A percentile compares a stretch with the other conserved stretches of the same genome.
Conservation (phyloP, 1,140 invertebrate genomes). For the Bombus balteatus region DNA sequence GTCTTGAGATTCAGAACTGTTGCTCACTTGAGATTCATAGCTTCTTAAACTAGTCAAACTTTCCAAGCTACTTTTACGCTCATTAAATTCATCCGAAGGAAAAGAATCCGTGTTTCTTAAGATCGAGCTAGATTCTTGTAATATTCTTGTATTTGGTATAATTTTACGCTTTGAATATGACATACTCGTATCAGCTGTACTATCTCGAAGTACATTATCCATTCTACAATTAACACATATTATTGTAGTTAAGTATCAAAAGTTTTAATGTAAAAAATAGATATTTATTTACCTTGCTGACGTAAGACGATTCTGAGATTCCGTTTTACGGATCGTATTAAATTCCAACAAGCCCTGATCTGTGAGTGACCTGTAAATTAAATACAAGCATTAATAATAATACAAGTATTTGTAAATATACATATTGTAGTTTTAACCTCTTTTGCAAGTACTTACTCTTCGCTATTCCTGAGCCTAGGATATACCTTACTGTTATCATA, state of each 20-base stretch:
- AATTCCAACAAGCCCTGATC: slow-evolving; percentile 50
- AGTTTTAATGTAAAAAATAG: slow-evolving; percentile 45
- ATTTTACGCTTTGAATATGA: slow-evolving; percentile 84
- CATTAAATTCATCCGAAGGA: slow-evolving; percentile 72
- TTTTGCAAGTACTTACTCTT: slow-evolving; percentile 57
- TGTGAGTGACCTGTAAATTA: slow-evolving; percentile 35
- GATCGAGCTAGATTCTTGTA: slow-evolving; percentile 73
- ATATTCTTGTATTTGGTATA: slow-evolving; percentile 80
- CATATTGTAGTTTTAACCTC: neutral
- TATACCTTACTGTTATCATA: slow-evolving; percentile 49
- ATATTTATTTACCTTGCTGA: slow-evolving; percentile 52
- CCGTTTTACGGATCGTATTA: slow-evolving; percentile 51
- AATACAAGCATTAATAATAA: slow-evolving; percentile 22
- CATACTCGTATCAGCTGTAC: slow-evolving; percentile 77
- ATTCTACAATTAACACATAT: slow-evolving; percentile 69
- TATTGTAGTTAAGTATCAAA: neutral
- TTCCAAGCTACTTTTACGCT: slow-evolving; percentile 84
- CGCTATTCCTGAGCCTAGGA: slow-evolving; percentile 41
- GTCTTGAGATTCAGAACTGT: slow-evolving; percentile 80
- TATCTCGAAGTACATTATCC: slow-evolving; percentile 82
- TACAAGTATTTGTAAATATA: neutral
- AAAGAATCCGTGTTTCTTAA: slow-evolving; percentile 72
- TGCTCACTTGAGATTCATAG: slow-evolving; percentile 81
- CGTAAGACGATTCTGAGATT: slow-evolving; percentile 55
- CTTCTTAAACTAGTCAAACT: slow-evolving; percentile 83